Conservation (phyloP, 2,888 invertebrate genomes). For the Cyaniris semiargus region DNA sequence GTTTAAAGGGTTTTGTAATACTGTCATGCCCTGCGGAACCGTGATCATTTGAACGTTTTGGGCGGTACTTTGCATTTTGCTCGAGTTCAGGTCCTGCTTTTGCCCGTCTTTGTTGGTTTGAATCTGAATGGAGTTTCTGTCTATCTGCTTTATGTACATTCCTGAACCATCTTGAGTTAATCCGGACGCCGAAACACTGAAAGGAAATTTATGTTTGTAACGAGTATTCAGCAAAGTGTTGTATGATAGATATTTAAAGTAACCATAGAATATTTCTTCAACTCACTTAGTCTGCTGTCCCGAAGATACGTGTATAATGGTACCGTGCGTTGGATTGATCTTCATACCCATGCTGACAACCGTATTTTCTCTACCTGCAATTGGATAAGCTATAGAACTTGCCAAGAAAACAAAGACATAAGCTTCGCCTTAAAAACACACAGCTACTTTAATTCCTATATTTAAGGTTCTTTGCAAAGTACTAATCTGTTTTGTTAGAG, state of each 20-base stretch:
- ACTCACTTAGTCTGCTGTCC: slow-evolving; percentile 74
- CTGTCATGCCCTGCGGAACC: slow-evolving; percentile 73
- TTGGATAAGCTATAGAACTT: slow-evolving; percentile 20
- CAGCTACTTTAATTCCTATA: background rate
- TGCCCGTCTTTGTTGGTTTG: slow-evolving; percentile 67
- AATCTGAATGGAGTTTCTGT: slow-evolving; percentile 69
- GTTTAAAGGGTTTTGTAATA: slow-evolving; percentile 69
- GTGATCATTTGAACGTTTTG: slow-evolving; percentile 77
- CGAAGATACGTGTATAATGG: slow-evolving; percentile 74
- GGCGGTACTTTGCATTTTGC: slow-evolving; percentile 62
- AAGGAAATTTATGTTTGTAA: slow-evolving; percentile 33
- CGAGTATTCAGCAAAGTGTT: background rate
- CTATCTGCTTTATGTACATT: slow-evolving; percentile 74
- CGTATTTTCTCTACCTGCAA: slow-evolving; percentile 70
- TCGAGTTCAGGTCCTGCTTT: slow-evolving; percentile 61
- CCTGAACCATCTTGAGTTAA: slow-evolving; percentile 64
- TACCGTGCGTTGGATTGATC: slow-evolving; percentile 73
- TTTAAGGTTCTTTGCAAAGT: background rate
- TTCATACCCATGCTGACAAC: slow-evolving; percentile 76
- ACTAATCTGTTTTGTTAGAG: too few species aligned
- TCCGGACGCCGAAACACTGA: slow-evolving; percentile 64
- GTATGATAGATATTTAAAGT: background rate
- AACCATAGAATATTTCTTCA: background rate
- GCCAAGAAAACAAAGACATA: background rate
- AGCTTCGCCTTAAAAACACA: background rate